Evolutionary conservation across 2,888 invertebrate genomes (phyloP).

Genomic region (Mayetiola destructor): DNA sequence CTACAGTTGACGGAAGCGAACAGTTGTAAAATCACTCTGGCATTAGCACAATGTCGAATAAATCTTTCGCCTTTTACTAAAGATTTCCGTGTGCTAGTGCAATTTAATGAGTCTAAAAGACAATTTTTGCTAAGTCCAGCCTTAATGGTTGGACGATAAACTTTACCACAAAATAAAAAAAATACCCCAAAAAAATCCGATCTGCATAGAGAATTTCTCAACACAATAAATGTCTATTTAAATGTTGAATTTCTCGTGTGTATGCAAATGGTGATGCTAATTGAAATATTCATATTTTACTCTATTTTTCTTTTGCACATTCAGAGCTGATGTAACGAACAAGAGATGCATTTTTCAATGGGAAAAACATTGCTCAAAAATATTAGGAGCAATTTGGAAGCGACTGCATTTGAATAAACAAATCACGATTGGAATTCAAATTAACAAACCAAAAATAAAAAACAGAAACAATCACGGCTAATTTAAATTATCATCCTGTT

Average conservation of each 20-base stretch:
- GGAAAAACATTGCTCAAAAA: too few relatives aligned
- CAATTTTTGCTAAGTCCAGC: conserved; percentile 34
- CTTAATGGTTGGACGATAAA: not conserved
- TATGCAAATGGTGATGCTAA: too few relatives aligned
- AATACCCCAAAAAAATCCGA: not conserved
- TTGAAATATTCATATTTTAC: too few relatives aligned
- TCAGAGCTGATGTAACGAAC: too few relatives aligned
- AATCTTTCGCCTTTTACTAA: conserved; percentile 70
- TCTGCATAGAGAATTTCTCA: too few relatives aligned
- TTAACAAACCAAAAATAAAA: too few relatives aligned
- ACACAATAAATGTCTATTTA: not conserved
- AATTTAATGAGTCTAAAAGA: conserved; percentile 51
- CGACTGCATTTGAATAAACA: too few relatives aligned
- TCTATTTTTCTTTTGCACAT: not conserved
- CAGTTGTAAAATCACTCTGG: conserved; percentile 37
- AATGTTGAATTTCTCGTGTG: too few relatives aligned
- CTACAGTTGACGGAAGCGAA: not conserved
- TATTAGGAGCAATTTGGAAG: not conserved
- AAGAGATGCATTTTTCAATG: not conserved
- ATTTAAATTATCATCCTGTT: too few relatives aligned
- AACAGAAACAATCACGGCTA: not conserved
- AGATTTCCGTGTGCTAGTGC: conserved; percentile 63
- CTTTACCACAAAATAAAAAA: not conserved
- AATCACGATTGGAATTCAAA: too few relatives aligned
- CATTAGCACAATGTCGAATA: conserved; percentile 50